Evolutionary conservation across 2,888 invertebrate species (phyloP).

Genomic region (Lepidochitona cinerea): DNA sequence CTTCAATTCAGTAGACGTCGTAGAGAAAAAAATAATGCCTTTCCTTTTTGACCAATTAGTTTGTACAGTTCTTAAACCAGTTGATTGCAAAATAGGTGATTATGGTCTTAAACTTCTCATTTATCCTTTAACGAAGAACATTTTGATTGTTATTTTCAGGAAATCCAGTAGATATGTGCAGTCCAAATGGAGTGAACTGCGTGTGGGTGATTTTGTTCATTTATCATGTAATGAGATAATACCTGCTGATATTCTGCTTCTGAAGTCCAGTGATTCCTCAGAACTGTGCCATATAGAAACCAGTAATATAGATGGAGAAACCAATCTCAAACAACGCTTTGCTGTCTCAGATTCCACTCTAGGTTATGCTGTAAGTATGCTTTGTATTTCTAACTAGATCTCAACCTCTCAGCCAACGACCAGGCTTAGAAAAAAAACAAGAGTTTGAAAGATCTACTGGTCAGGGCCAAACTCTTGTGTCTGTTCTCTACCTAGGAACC

Average conservation of each 20-base stretch:
- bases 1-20: no score
- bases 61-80: no score
- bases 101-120: background rate
- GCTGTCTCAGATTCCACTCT: slow-evolving; percentile 76
- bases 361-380: background rate
- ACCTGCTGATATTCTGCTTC: slow-evolving; percentile 93
- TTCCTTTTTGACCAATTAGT: no score
- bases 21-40: no score
- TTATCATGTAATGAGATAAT: slow-evolving; percentile 96
- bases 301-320: slow-evolving; percentile 97
- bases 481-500: no score
- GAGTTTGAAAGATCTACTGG: no score
- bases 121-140: background rate
- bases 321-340: slow-evolving; percentile 91
- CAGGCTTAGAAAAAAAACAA: no score
- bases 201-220: slow-evolving; percentile 95
- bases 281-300: slow-evolving; percentile 96
- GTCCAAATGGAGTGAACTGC: slow-evolving; percentile 90
- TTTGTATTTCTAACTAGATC: background rate
- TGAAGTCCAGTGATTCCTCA: slow-evolving; percentile 88
- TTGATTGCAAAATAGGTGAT: background rate
- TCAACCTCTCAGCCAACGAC: no score
- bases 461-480: no score
- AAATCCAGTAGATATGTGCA: slow-evolving; percentile 74
- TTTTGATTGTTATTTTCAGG: background rate